Evolutionary conservation across 2,888 invertebrate species (phyloP).

Genomic region (Aleiodes leptofemur): DNA sequence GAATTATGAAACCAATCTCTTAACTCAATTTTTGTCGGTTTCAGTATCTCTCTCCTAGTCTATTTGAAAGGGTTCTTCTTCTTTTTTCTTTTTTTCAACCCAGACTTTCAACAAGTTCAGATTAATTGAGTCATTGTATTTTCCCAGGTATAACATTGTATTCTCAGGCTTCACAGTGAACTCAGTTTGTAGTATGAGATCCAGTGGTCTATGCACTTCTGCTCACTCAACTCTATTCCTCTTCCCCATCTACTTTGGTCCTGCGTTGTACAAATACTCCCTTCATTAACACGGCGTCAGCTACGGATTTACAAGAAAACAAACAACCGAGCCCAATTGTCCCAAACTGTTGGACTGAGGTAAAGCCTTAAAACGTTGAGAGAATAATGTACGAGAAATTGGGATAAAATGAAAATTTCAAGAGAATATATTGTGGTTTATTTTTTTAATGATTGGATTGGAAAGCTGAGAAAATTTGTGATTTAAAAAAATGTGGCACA

Average conservation of each 20-base stretch:
- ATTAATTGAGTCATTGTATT: constrained; percentile 28
- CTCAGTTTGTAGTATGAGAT: constrained; percentile 31
- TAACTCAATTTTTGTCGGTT: too few relatives aligned
- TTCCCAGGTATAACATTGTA: constrained; percentile 26
- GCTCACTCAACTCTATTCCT: constrained; percentile 44
- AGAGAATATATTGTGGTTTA: too few relatives aligned
- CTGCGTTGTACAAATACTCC: constrained; percentile 63
- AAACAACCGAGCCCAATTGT: constrained; percentile 58
- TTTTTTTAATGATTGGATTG: too few relatives aligned
- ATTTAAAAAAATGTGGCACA: too few relatives aligned
- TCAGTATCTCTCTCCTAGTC: neutral
- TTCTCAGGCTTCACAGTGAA: constrained; percentile 16
- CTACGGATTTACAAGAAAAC: constrained; percentile 61
- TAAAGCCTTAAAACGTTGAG: constrained; percentile 31
- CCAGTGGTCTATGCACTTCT: constrained; percentile 58
- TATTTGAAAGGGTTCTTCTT: neutral
- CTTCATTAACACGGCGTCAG: constrained; percentile 68
- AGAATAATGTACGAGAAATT: constrained; percentile 32
- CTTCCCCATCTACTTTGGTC: constrained; percentile 47
- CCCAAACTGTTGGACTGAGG: constrained; percentile 28
- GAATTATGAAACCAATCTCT: too few relatives aligned
- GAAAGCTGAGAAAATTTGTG: too few relatives aligned
- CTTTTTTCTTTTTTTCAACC: neutral
- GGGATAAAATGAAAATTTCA: too few relatives aligned
- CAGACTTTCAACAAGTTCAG: neutral